Conservation (phyloP, 2,888 invertebrate species). For the Drosophila emarginata region DNA sequence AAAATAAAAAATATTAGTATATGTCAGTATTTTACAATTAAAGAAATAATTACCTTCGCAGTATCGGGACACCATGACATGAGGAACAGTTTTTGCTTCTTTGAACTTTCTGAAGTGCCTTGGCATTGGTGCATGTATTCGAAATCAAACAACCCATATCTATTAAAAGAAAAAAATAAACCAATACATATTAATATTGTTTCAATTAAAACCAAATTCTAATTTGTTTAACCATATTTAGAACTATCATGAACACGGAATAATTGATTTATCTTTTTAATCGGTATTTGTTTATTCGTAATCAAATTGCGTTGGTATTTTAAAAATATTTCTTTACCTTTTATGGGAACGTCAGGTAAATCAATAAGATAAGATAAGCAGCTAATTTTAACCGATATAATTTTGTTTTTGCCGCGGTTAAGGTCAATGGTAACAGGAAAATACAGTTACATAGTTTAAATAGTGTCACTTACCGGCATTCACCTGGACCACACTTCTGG, state of each 20-base stretch:
- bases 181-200: neutral
- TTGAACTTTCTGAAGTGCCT: slow-evolving; percentile 97
- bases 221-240: neutral
- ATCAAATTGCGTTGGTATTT: slow-evolving; percentile 1
- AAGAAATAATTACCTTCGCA: slow-evolving; percentile 87
- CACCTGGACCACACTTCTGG: slow-evolving; percentile 94
- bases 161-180: slow-evolving; percentile 58
- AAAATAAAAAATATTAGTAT: neutral
- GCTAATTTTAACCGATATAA: neutral
- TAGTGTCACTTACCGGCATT: slow-evolving; percentile 88
- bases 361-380: neutral
- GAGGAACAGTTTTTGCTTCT: slow-evolving; percentile 98
- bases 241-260: neutral
- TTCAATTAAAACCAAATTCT: neutral
- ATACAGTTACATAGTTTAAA: neutral
- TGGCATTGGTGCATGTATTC: slow-evolving; percentile 99
- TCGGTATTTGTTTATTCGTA: neutral
- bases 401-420: neutral
- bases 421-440: neutral
- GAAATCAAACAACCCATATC: slow-evolving; percentile 98
- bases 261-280: neutral
- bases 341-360: neutral
- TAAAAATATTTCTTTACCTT: neutral
- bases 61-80: slow-evolving; percentile 99
- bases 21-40: neutral